These are phyloP conservation scores for Drosophila orosa DNA, from an alignment of 1,140 invertebrate species.

Conservation along the genomic window DNA sequence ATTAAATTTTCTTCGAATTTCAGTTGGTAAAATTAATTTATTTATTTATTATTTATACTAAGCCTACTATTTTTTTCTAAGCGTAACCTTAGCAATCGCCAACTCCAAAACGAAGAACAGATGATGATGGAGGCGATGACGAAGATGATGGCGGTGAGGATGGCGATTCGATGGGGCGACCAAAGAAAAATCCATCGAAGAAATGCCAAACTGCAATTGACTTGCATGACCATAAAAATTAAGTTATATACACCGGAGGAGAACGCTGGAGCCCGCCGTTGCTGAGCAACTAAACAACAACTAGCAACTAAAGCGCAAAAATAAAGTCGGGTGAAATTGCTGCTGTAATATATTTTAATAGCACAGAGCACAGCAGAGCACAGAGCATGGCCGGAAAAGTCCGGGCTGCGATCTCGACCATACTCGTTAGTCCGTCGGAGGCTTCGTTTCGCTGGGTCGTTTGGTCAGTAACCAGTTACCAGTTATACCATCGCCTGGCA, in stretches of 20 bases:
- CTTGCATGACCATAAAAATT: slow-evolving; percentile 82
- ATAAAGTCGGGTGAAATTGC: slow-evolving; percentile 78
- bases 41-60: too few species aligned
- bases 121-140: slow-evolving; percentile 59
- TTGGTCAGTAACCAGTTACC: slow-evolving; percentile 49
- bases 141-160: slow-evolving; percentile 50
- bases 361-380: slow-evolving; percentile 51
- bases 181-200: slow-evolving; percentile 64
- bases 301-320: slow-evolving; percentile 66
- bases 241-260: slow-evolving; percentile 71
- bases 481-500: slow-evolving; percentile 18
- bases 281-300: not conserved
- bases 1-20: too few species aligned
- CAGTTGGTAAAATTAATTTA: too few species aligned
- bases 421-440: slow-evolving; percentile 38
- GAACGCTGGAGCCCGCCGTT: slow-evolving; percentile 3
- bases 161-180: slow-evolving; percentile 30
- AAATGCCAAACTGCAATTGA: slow-evolving; percentile 82
- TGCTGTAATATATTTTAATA: slow-evolving; percentile 81
- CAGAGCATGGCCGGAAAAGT: slow-evolving; percentile 63
- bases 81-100: slow-evolving; percentile 7
- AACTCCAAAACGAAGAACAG: slow-evolving; percentile 20
- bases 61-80: not conserved
- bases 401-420: slow-evolving; percentile 43
- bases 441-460: slow-evolving; percentile 28